A percentile compares a stretch with the other conserved stretches of the same genome.
Evolutionary conservation across 2,113 vertebrate species (phyloP).

Genomic region (Steatornis caripensis): DNA sequence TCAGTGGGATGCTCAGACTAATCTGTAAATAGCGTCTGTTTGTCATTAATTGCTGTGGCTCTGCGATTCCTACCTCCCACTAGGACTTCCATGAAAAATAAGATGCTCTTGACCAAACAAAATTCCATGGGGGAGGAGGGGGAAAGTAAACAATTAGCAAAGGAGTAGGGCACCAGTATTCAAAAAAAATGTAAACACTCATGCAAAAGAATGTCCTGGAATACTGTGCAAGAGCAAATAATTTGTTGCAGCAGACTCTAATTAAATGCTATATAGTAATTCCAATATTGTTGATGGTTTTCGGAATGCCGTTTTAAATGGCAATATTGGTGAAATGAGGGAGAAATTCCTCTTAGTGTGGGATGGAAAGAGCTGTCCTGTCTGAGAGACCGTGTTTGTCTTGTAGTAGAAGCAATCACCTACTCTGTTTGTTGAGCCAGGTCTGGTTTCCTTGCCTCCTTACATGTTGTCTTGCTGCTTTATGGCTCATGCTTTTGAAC

Average conservation of each 20-base stretch:
- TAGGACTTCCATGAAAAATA: slow-evolving; percentile 40
- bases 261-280: neutral
- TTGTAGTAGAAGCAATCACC: neutral
- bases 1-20: neutral
- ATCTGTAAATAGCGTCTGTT: slow-evolving; percentile 19
- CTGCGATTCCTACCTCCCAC: slow-evolving; percentile 21
- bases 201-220: neutral
- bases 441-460: neutral
- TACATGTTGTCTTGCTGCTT: neutral
- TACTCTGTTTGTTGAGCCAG: neutral
- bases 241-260: neutral
- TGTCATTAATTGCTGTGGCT: slow-evolving; percentile 42
- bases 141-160: slow-evolving; percentile 31
- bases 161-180: neutral
- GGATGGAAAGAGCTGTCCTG: neutral
- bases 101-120: slow-evolving; percentile 30
- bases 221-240: neutral
- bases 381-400: neutral
- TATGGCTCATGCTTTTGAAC: neutral
- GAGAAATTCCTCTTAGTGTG: neutral
- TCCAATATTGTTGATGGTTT: neutral
- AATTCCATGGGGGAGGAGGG: neutral
- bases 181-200: neutral
- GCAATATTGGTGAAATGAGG: neutral
- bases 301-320: neutral